Conservation (phyloP, 2,113 vertebrate genomes). For the Anhinga rufa region DNA sequence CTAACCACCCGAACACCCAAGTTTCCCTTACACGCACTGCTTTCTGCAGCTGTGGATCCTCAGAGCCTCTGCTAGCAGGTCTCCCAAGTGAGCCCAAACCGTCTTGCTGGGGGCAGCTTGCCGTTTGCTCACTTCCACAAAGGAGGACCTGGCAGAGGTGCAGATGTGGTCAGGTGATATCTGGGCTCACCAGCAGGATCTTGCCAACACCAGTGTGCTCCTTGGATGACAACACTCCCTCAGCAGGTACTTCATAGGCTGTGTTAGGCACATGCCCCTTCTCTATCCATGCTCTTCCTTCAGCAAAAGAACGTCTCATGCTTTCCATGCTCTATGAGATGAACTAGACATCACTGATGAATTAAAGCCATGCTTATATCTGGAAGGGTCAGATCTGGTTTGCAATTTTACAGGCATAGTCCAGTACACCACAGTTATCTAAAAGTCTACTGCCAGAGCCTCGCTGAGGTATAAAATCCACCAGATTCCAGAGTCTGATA, state of each 20-base stretch:
- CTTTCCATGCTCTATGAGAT: neutral
- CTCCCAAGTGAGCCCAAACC: neutral
- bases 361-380: neutral
- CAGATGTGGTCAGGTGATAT: neutral
- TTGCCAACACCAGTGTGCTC: neutral
- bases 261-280: neutral
- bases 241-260: neutral
- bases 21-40: neutral
- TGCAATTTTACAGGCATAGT: neutral
- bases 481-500: neutral
- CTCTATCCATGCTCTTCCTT: neutral
- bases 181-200: neutral
- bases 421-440: neutral
- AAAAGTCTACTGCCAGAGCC: neutral
- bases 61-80: neutral
- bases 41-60: neutral
- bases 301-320: neutral
- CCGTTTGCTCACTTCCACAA: neutral
- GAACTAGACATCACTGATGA: neutral
- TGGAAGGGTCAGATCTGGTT: neutral
- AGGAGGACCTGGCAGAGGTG: neutral
- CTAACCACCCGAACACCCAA: neutral
- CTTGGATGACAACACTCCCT: accelerated
- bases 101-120: neutral
- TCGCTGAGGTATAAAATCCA: neutral